These are phyloP conservation scores for Cacatua alba DNA, from an alignment of 2,113 vertebrate genomes.

Conservation along the genomic window DNA sequence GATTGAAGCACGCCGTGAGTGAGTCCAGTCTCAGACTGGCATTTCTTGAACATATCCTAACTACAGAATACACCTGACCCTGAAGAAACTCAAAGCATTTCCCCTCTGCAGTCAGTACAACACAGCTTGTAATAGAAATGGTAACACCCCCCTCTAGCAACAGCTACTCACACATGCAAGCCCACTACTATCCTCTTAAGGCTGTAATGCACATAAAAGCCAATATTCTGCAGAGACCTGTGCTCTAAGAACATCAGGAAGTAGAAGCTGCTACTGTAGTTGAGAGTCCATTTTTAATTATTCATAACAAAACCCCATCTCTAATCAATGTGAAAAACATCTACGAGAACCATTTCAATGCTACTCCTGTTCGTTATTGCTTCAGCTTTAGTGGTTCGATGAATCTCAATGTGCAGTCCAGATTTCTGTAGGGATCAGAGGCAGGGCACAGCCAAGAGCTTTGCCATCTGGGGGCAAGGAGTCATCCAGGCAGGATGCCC, in stretches of 20 bases:
- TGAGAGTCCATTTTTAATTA: background rate
- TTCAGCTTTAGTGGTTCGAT: background rate
- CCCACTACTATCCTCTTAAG: rapidly evolving
- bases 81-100: background rate
- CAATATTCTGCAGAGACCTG: background rate
- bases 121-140: rapidly evolving
- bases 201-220: rapidly evolving
- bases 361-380: background rate
- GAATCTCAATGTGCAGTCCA: background rate
- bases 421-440: background rate
- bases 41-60: background rate
- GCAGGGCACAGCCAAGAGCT: background rate
- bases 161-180: background rate
- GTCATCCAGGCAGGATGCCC: background rate
- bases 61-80: background rate
- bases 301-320: background rate
- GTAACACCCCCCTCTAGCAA: rapidly evolving
- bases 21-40: background rate
- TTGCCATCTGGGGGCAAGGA: background rate
- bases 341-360: background rate
- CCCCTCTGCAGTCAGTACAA: background rate
- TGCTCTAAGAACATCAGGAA: background rate
- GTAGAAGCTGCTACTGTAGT: background rate
- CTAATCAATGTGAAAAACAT: background rate
- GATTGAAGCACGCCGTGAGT: rapidly evolving